A percentile compares a stretch with the other conserved stretches of the same genome.
Conservation (phyloP, 2,797 vertebrate species). For the Tamandua tetradactyla region DNA sequence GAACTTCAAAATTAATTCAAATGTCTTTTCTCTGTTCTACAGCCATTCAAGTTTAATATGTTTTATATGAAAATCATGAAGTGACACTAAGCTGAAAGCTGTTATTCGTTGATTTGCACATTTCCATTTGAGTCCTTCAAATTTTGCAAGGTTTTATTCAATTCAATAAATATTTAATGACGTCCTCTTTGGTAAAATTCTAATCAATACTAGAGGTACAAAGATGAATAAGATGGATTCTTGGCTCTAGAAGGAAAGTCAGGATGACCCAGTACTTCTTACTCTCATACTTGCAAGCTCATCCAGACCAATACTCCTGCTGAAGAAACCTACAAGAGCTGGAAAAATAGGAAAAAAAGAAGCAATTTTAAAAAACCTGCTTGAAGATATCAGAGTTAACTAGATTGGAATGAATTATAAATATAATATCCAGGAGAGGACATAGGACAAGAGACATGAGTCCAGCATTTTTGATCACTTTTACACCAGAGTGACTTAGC, state of each 20-base stretch:
- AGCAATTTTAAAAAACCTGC: neutral
- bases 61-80: neutral
- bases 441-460: neutral
- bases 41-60: neutral
- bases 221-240: neutral
- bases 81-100: neutral
- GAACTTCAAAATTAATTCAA: conserved; percentile 11
- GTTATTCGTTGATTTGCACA: neutral
- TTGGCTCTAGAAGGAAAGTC: neutral
- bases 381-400: neutral
- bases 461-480: fast-evolving
- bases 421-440: neutral
- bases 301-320: neutral
- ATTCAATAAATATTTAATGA: neutral
- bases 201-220: neutral
- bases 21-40: conserved; percentile 31
- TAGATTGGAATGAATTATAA: neutral
- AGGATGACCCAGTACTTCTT: neutral
- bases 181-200: neutral
- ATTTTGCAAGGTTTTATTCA: neutral
- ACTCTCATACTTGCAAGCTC: neutral
- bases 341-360: too few species aligned
- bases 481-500: fast-evolving
- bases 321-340: neutral
- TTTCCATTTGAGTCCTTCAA: neutral